Evolutionary conservation across 2,113 vertebrate genomes (phyloP), one percentile per base, ranked within the genome.

Genomic region (Heterotis niloticus): DNA sequence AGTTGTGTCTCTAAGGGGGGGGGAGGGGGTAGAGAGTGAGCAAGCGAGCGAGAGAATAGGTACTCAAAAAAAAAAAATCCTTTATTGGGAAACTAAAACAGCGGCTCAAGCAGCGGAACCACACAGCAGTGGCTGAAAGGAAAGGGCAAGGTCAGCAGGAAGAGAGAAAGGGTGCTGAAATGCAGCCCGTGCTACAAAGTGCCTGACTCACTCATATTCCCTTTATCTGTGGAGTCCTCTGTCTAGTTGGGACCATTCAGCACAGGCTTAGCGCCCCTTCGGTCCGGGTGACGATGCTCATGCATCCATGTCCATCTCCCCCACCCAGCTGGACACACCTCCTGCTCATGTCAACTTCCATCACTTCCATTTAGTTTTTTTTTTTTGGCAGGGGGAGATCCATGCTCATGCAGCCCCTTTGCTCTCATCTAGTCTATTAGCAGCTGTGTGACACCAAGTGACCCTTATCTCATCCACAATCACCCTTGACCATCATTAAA

Each of bases 231-330:
- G 78, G 72, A 86, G 64, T 64, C 83, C 84, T 57, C 79, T 81
- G 75, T 82, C 84, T 92, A 90, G 91, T 91, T 87, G 84, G 20
- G 74, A 81, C 88, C 76, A 90, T 91, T 92, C 90, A 91, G 78
- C 82, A 62, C 76, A 66, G 84, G 88, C 87, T 90, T 90, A 87
- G 76, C 29, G 85, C 87, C 83, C 84, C 87, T 85, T 82, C 84
- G 70, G 85, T 81, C 83, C 68, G 85, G 75, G 81, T 85, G 85
- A 88, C 85, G 7, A 44, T 44, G 34, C 3, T 7, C 7, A 44
- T 44, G 34, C 34, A 44, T 44, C 34, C 85, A 71, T 84, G 44
- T 83, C 69, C 44, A 18, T 23, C 54, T 56, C 82, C 20, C 82
- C 80, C 80, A 23, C 24, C 16, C n/a, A 54, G 3, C 60, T 34